These are phyloP conservation scores for Drosophila quasianomalipes DNA, from an alignment of 2,888 invertebrate species.

Conservation along the genomic window DNA sequence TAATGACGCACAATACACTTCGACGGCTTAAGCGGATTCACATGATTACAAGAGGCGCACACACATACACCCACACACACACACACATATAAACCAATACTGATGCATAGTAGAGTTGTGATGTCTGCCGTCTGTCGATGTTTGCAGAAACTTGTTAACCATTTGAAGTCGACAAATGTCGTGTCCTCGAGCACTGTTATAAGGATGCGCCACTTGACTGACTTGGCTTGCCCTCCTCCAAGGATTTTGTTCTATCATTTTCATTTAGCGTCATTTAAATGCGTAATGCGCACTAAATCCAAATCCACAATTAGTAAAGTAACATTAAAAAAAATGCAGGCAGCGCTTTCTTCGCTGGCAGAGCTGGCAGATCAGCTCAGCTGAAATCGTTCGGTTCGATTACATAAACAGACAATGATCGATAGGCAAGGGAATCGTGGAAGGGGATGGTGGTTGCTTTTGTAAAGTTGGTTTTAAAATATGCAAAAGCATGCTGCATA, in stretches of 20 bases:
- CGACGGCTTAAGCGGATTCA: conserved; percentile 80
- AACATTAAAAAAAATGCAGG: background rate
- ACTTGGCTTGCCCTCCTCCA: conserved; percentile 23
- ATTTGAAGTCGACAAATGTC: conserved; percentile 77
- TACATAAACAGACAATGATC: background rate
- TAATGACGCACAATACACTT: conserved; percentile 83
- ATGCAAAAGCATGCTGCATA: conserved; percentile 48
- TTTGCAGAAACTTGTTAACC: conserved; percentile 77
- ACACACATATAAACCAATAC: background rate
- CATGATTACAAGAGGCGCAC: conserved; percentile 67
- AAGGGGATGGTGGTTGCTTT: background rate
- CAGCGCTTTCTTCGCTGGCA: background rate
- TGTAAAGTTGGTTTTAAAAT: conserved; percentile 20
- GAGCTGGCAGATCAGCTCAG: background rate
- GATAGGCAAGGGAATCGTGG: background rate
- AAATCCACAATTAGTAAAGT: conserved; percentile 25
- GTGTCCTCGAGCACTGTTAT: conserved; percentile 60
- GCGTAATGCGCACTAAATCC: conserved; percentile 34
- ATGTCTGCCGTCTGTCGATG: conserved; percentile 62
- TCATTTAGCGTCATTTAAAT: conserved; percentile 25
- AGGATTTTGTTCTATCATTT: background rate
- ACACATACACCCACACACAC: conserved; percentile 6
- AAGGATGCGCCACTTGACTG: conserved; percentile 48
- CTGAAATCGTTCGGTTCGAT: background rate
- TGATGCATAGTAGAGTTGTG: conserved; percentile 63